These are phyloP conservation scores for Odocoileus hemionus DNA, from an alignment of 2,113 vertebrate species.

Conservation along the genomic window DNA sequence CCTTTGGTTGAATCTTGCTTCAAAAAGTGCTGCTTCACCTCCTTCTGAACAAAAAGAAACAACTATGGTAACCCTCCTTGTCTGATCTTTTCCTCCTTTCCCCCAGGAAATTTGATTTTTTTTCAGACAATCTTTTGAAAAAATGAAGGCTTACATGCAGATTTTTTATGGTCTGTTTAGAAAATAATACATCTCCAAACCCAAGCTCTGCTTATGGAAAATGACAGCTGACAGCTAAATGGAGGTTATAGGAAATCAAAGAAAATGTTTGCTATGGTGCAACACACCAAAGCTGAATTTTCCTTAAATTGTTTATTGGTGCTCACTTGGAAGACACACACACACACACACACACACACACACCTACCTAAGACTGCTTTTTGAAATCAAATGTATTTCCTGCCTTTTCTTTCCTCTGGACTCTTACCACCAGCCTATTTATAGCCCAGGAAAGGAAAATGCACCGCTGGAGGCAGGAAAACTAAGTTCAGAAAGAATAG, in stretches of 20 bases:
- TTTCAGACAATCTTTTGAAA: not conserved
- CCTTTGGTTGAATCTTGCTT: not conserved
- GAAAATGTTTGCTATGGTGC: not conserved
- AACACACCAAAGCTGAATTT: not conserved
- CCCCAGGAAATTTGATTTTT: not conserved
- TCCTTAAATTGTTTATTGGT: conserved; percentile 34
- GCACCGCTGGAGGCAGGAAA: conserved; percentile 91
- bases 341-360: too few relatives aligned
- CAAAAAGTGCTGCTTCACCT: not conserved
- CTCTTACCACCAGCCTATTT: conserved; percentile 86
- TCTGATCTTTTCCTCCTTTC: not conserved
- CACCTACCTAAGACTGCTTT: conserved; percentile 21
- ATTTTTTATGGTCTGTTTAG: not conserved
- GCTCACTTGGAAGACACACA: conserved; percentile 22
- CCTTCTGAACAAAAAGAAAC: not conserved
- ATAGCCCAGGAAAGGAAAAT: conserved; percentile 86
- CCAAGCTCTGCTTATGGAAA: not conserved
- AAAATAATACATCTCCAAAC: not conserved
- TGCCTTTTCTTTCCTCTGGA: conserved; percentile 84
- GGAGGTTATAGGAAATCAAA: not conserved
- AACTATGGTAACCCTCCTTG: fast-evolving
- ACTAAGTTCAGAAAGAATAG: conserved; percentile 97
- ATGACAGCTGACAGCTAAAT: not conserved
- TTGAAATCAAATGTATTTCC: conserved; percentile 89
- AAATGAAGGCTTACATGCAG: not conserved